These are phyloP conservation scores for Marisa cornuarietis DNA, from an alignment of 1,140 invertebrate species.

Conservation along the genomic window DNA sequence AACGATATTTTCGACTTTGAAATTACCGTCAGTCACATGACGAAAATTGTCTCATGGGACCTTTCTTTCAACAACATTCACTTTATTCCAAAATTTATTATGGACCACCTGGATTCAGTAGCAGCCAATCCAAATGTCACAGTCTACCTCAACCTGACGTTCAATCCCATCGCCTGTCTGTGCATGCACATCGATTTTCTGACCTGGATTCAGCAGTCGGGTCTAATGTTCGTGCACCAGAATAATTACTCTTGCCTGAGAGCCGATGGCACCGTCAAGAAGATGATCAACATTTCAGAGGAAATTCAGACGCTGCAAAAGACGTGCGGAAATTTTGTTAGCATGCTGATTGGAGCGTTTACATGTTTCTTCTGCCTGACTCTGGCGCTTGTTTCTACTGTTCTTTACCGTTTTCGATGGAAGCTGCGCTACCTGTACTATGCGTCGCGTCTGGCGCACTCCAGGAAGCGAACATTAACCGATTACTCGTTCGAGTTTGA, in stretches of 20 bases:
- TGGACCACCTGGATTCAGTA: constrained; percentile 8
- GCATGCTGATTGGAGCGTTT: background rate
- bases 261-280: background rate
- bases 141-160: constrained; percentile 1
- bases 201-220: constrained; percentile 2
- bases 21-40: constrained; percentile 14
- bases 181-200: constrained; percentile 11
- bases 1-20: constrained; percentile 25
- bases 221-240: background rate
- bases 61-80: constrained; percentile 16
- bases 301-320: constrained; percentile 1
- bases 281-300: background rate
- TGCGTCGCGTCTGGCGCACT: constrained; percentile 24
- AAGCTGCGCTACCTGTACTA: constrained; percentile 46
- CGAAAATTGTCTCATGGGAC: background rate
- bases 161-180: constrained; percentile 8
- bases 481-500: constrained; percentile 32
- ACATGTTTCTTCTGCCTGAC: background rate
- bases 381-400: background rate
- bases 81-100: background rate
- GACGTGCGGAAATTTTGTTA: background rate
- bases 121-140: background rate
- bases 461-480: background rate
- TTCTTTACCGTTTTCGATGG: constrained; percentile 36
- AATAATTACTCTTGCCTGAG: background rate